Base-by-base conservation (phyloP, 2,113 vertebrate species). In the Polypterus senegalus region DNA sequence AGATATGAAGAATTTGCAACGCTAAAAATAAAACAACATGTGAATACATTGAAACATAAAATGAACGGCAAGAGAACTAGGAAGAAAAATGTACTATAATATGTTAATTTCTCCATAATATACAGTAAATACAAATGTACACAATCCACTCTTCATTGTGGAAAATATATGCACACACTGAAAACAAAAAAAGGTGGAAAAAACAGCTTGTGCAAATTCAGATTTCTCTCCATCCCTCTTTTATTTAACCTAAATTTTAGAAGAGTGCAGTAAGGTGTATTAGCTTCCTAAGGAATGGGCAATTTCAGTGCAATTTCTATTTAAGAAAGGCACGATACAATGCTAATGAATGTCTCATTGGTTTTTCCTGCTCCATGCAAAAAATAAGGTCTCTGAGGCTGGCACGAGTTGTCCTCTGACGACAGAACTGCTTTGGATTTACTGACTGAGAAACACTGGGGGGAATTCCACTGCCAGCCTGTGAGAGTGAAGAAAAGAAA, bases 321-420 rank as follows among this genome's bases (percentile, higher is more conserved):
- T 87, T 88, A 61, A 94, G 77, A 77, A 93, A 87, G 47, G 90
- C 87, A 69, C 68, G 86, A 79, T 97, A 98, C n/a, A 98, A 79
- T 47, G 73, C 64, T n/a, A 89, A 83, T 11, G 94, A 93, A 72
- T 82, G 88, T 48, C 81, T 85, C 61, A 91, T 79, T 43, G 83
- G 80, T 60, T 65, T 83, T 53, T 97, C 91, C 71, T 96, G 90
- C 71, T 97, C 95, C 92, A 98, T 88, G 70, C 88, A 95, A 80
- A 91, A 85, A 71, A 94, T 76, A 76, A 97, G 81, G 76, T 98
- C 95, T 81, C 84, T 91, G 80, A 97, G 83, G 74, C 84, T 86
- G 70, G 97, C 68, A 11, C 90, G 87, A 1, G 85, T 92, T 76
- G 87, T 81, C 77, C 83, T 87, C 63, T 80, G 89, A 65, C 79